phyloP scores from a whole-genome alignment of 1,140 invertebrate species.

The Nasonia longicornis region DNA sequence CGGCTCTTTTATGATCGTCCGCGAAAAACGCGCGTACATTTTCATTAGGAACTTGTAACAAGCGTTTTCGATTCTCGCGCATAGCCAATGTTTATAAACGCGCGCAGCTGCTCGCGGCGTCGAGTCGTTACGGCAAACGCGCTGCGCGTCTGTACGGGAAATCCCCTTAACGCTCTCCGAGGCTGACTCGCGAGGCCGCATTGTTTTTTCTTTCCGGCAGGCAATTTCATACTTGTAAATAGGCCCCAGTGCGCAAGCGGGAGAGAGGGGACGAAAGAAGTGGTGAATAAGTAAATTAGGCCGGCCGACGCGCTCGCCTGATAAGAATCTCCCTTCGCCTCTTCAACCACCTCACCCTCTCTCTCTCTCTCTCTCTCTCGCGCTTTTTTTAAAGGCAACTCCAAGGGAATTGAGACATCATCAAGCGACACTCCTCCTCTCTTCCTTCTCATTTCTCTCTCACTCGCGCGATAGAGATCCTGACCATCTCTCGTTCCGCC shows the following conservation, averaged over 20 bases:
- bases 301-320: slow-evolving; percentile 58
- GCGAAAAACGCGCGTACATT: slow-evolving; percentile 13
- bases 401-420: slow-evolving; percentile 62
- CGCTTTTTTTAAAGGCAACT: slow-evolving; percentile 55
- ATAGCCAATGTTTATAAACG: slow-evolving; percentile 15
- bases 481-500: slow-evolving; percentile 43
- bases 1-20: slow-evolving; percentile 17
- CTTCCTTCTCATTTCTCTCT: slow-evolving; percentile 26
- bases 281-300: slow-evolving; percentile 67
- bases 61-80: not conserved
- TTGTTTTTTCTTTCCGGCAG: slow-evolving; percentile 45
- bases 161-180: slow-evolving; percentile 17
- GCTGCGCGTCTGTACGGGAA: slow-evolving; percentile 5
- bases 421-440: slow-evolving; percentile 55
- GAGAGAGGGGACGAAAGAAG: slow-evolving; percentile 46
- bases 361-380: slow-evolving; percentile 45
- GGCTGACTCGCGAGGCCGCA: not conserved
- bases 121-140: not conserved
- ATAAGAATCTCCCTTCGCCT: slow-evolving; percentile 63
- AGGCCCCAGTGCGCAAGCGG: slow-evolving; percentile 46
- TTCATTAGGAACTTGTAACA: slow-evolving; percentile 17
- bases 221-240: slow-evolving; percentile 67
- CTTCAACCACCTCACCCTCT: slow-evolving; percentile 40
- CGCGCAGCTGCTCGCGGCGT: not conserved
- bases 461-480: slow-evolving; percentile 1